Evolutionary conservation across 2,888 invertebrate species (phyloP), one percentile per base, ranked within the genome.

Genomic region (Sisyra terminalis): DNA sequence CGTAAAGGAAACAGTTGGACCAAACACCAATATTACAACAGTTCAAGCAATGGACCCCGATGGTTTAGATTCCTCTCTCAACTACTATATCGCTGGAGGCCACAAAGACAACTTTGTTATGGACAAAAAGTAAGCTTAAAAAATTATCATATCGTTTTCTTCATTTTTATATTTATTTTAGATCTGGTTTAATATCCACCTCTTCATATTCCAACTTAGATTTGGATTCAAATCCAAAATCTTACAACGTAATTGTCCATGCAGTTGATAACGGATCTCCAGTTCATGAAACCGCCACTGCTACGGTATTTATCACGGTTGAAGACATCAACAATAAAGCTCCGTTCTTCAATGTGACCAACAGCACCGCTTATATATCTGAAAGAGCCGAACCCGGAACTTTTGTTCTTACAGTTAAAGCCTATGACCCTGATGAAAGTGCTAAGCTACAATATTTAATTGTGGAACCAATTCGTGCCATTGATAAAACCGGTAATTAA

Each of bases 311-410:
- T 44, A 75, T 85, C 2, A 75, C 71, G 34, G 72, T 85, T 3
- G 66, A 75, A 50, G 84, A 84, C 50, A 78, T 83, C 0, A 88
- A 88, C 51, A 83, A 89, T 54, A 87, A 87, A 53, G 73, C 83
- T 11, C 89, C 89, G 0, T 71, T 66, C 45, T 88, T 89, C 50
- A 75, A 70, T 42, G 66, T 69, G 38, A 60, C 65, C 4, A 75
- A 74, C 48, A 71, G 71, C 41, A 69, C 74, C 0, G 75, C 77
- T 16, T 81, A 83, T 50, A 73, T 83, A 4, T 80, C 81, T 0
- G 83, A 83, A 55, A 69, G 75, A 50, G 71, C 75, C 0, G 66
- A 69, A 46, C 62, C 73, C 11, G 75, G 73, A 47, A 70, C 75
- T 47, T 57, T 69, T 4, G 75, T 86, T 0, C 58, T 80, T 5